Conservation (phyloP, 1,140 invertebrate species). For the Solenopsis invicta region DNA sequence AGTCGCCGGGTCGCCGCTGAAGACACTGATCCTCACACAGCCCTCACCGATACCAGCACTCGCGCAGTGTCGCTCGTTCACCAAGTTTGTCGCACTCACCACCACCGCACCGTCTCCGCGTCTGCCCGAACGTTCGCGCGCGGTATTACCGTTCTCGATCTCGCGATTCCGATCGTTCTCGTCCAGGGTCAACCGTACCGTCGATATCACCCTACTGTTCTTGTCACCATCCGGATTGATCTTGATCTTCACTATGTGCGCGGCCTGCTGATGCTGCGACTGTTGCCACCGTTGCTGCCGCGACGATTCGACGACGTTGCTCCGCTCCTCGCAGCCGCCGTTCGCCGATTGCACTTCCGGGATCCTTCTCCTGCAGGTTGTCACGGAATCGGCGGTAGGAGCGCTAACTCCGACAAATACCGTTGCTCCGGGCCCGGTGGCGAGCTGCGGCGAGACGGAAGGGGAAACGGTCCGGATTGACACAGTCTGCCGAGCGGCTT, state of each 20-base stretch:
- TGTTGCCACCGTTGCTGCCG: conserved; percentile 78
- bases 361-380: conserved; percentile 78
- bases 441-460: conserved; percentile 72
- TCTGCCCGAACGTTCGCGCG: conserved; percentile 76
- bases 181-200: conserved; percentile 80
- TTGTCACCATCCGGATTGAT: conserved; percentile 89
- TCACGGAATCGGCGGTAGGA: conserved; percentile 77
- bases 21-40: conserved; percentile 87
- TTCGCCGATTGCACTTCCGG: conserved; percentile 85
- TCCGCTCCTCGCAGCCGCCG: conserved; percentile 83
- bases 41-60: conserved; percentile 76
- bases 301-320: conserved; percentile 82
- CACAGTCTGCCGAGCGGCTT: conserved; percentile 80
- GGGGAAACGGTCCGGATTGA: conserved; percentile 81
- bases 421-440: conserved; percentile 86
- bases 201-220: conserved; percentile 82
- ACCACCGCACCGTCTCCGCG: conserved; percentile 75
- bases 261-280: conserved; percentile 76
- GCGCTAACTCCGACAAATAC: conserved; percentile 87
- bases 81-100: conserved; percentile 80
- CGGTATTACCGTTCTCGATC: conserved; percentile 81
- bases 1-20: conserved; percentile 33
- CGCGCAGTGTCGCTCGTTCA: conserved; percentile 72
- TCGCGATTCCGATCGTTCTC: conserved; percentile 83
- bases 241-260: conserved; percentile 90